A percentile compares a stretch with the other conserved stretches of the same genome.
These are phyloP conservation scores for Amphiprion ocellaris DNA, from an alignment of 2,113 vertebrate genomes.

Conservation along the genomic window DNA sequence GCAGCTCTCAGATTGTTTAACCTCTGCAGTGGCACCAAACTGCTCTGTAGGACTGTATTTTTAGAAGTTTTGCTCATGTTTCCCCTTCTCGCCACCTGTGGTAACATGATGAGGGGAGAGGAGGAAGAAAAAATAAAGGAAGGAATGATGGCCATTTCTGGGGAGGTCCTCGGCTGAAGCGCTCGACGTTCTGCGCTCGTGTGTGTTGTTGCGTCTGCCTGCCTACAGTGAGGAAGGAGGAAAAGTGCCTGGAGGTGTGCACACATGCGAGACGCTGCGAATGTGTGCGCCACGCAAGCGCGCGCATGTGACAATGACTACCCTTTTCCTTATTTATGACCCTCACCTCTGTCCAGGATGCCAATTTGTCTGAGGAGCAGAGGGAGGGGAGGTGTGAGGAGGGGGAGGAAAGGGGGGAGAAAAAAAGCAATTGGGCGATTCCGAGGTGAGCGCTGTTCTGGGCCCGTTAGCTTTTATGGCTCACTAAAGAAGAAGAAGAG, in stretches of 20 bases:
- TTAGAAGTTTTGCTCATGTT: constrained; percentile 74
- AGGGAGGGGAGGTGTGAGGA: constrained; percentile 21
- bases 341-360: constrained; percentile 77
- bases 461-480: constrained; percentile 83
- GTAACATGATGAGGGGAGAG: constrained; percentile 38
- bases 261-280: constrained; percentile 23
- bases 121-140: not conserved
- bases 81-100: constrained; percentile 59
- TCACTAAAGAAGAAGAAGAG: constrained; percentile 77
- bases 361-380: constrained; percentile 73
- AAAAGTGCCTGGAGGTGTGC: constrained; percentile 60
- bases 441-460: constrained; percentile 72
- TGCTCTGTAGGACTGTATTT: constrained; percentile 79
- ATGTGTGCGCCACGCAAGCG: constrained; percentile 28
- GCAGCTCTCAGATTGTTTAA: constrained; percentile 84
- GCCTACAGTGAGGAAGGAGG: constrained; percentile 21
- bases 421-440: constrained; percentile 71
- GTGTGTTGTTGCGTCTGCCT: constrained; percentile 22
- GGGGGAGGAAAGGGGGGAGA: not conserved
- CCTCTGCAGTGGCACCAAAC: constrained; percentile 75
- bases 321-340: constrained; percentile 85
- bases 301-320: constrained; percentile 59
- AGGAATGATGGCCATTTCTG: constrained; percentile 46
- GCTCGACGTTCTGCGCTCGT: not conserved
- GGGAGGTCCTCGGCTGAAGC: constrained; percentile 52